Base-by-base conservation (phyloP, 2,113 vertebrate species). In the Eretmochelys imbricata region DNA sequence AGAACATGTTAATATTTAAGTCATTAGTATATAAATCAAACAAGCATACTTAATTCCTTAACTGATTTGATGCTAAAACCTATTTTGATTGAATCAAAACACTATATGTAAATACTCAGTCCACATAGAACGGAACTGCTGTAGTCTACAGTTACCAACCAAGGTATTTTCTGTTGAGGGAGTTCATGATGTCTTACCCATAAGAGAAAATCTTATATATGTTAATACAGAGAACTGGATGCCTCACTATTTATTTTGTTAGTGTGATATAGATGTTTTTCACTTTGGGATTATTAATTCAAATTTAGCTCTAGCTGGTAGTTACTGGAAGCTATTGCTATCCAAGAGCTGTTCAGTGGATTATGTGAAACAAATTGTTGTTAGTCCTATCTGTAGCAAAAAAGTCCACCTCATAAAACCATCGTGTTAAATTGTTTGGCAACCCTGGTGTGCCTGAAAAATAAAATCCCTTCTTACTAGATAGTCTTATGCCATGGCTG, bases 21-120 rank as follows among this genome's bases (percentile, higher is more conserved):
- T 88, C 83, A 75, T 89, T 84, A 92, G 10, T 69, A 57, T 72
- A 86, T 92, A 59, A 13, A 82, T 76, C 53, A 94, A 96, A 95
- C 88, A 91, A 85, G 8, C n/a, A 48, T n/a, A 93, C 31, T 48
- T 78, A 92, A 86, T n/a, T 87, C 93, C 72, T 80, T 91, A 93
- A 86, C 46, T 85, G 24, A 89, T 75, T 82, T 46, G 12, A 65
- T 88, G 53, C 22, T 88, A 78, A 85, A 93, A 3, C 31, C 48
- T 46, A n/a, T 82, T 94, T 95, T 94, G 57, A 75, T 88, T 91
- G 2, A 42, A 85, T 35, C 93, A 83, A 91, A 42, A 85, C 91
- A 78, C 80, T 24, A 14, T 87, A 11, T 85, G 92, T n/a, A 79
- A 35, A 9, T 89, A 19, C 48, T 89, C 59, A 83, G 57, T 59